A percentile compares a stretch with the other conserved stretches of the same genome.
phyloP scores from a whole-genome alignment of 2,113 vertebrate species.

The Ceratotherium simum region DNA sequence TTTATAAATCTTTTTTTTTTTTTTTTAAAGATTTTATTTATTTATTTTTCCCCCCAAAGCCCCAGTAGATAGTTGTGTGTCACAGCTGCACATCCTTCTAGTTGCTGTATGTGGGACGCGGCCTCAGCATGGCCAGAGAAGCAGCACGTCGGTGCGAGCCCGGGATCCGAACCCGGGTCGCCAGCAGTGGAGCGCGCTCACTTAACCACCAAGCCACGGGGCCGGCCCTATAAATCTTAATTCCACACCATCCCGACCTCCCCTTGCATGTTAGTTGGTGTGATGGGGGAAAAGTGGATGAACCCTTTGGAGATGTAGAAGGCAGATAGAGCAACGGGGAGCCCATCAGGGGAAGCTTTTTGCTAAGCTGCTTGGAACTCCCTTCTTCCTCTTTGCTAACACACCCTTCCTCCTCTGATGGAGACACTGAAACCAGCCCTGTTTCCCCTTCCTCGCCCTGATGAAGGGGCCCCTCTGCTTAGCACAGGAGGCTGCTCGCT shows the following conservation, averaged over 20 bases:
- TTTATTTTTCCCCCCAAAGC: no score
- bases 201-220: no score
- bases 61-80: no score
- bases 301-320: neutral
- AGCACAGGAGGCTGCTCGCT: neutral
- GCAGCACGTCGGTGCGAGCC: no score
- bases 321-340: neutral
- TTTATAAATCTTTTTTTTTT: neutral
- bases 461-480: neutral
- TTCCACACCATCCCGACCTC: neutral
- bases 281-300: neutral
- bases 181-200: no score
- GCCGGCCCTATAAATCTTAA: neutral
- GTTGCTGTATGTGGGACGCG: no score
- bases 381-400: neutral
- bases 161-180: no score
- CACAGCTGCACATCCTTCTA: no score
- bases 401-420: neutral
- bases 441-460: neutral
- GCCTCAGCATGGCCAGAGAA: no score
- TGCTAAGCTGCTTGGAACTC: neutral
- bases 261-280: neutral
- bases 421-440: neutral
- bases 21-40: no score
- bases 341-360: neutral